A percentile compares a stretch with the other conserved stretches of the same genome.
These are phyloP conservation scores for Iphiclides podalirius DNA, from an alignment of 2,888 invertebrate species.

Conservation along the genomic window DNA sequence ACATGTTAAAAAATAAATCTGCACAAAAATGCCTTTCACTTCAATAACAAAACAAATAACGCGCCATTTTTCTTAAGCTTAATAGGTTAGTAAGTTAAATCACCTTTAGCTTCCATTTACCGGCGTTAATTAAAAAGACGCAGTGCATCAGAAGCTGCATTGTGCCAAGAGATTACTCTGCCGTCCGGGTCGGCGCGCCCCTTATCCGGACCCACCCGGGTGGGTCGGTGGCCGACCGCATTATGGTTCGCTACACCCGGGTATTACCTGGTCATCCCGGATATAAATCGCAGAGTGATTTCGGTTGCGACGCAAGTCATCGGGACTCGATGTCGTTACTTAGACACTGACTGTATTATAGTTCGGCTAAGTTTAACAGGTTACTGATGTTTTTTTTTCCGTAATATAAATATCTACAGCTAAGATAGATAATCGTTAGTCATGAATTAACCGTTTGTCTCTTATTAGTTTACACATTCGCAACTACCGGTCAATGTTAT, in stretches of 20 bases:
- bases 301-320: conserved; percentile 22
- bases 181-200: conserved; percentile 37
- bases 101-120: conserved; percentile 2
- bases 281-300: conserved; percentile 20
- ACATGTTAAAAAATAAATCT: no score
- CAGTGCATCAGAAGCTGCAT: conserved; percentile 20
- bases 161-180: conserved; percentile 21
- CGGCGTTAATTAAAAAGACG: conserved; percentile 23
- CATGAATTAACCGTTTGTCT: no score
- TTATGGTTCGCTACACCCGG: conserved; percentile 34
- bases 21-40: no score
- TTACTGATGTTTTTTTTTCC: background rate
- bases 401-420: no score
- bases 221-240: no score
- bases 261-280: conserved; percentile 33
- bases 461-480: no score
- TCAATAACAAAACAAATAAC: no score
- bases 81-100: background rate
- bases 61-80: no score
- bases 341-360: conserved; percentile 4
- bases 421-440: no score
- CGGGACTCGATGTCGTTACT: conserved; percentile 5
- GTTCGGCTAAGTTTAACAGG: background rate
- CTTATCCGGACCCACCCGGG: conserved; percentile 61
- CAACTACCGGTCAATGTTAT: background rate